Evolutionary conservation across 2,888 invertebrate species (phyloP).

Genomic region (Elysia crispata): DNA sequence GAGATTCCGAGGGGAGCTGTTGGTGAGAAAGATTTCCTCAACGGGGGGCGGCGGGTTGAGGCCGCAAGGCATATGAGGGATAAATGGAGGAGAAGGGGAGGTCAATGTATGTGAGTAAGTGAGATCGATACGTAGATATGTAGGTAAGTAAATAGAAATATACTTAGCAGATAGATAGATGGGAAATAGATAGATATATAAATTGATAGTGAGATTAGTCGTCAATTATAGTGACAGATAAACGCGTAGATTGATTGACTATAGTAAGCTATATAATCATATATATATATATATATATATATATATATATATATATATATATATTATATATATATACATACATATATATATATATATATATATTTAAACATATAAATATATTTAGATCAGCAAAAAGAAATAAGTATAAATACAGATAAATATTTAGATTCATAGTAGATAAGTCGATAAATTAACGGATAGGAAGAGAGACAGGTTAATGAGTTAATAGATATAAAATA

Average conservation of each 20-base stretch:
- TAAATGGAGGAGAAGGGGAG: no score
- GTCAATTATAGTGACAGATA: no score
- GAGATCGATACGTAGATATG: not conserved
- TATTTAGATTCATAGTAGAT: not conserved
- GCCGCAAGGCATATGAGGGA: no score
- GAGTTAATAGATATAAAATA: no score
- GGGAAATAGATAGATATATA: not conserved
- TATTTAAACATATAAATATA: constrained; percentile 6
- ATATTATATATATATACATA: constrained; percentile 12
- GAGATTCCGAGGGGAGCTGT: no score
- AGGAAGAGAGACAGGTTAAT: not conserved
- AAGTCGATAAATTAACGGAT: not conserved
- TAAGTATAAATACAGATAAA: not conserved
- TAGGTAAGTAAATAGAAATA: not conserved
- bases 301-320: no score
- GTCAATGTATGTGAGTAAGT: not conserved
- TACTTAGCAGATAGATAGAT: not conserved
- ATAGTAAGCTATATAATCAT: no score
- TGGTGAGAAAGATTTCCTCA: no score
- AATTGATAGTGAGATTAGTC: no score
- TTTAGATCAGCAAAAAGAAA: constrained; percentile 13
- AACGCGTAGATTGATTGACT: no score
- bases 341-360: not conserved
- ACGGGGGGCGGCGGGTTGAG: no score
- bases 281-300: no score